Evolutionary conservation across 2,888 invertebrate genomes (phyloP), one percentile per base, ranked within the genome.

Genomic region (Timema podura): DNA sequence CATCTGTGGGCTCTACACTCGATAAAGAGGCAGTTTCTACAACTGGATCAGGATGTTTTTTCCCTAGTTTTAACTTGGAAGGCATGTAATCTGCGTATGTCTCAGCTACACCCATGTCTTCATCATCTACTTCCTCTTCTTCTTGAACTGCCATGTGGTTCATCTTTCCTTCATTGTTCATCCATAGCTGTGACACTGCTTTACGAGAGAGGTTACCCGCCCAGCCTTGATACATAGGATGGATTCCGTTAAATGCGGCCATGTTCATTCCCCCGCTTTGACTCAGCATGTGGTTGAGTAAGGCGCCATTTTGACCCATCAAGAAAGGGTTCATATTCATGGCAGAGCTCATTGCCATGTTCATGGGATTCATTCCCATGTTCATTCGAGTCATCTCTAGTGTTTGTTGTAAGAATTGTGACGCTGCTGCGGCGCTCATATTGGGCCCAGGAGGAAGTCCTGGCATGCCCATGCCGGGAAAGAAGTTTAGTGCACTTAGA

Each of bases 31-130:
- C 97, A 0, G 99, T 99, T 82, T 99, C 99, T 9, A 99, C 99
- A 7, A 99, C 98, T 0, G 96, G 93, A 83, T 99, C 99, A 0
- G 99, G 99, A 86, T 99, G 99, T 79, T 95, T 94, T 76, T 90
- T 89, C 11, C 99, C 99, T 68, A 96, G 83, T 82, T 95, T 95
- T 76, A 97, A 84, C 86, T 99, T 99, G 0, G 93, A 87, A 1
- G 99, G 99, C 93, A 95, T 96, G 80, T 99, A 99, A 79, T 98
- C 97, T 7, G 96, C 92, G 79, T 98, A 99, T 0, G 98, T 99
- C 82, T 99, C 99, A 0, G 98, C 97, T 16, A 98, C 96, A 13
- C 97, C 98, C 87, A 98, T 90, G 78, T 97, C 96, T 79, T 98
- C 97, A 75, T 96, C 96, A 74, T 97, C 96, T 0, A 91, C 95